phyloP scores from a whole-genome alignment of 2,797 vertebrate species.

The Notolabrus celidotus region DNA sequence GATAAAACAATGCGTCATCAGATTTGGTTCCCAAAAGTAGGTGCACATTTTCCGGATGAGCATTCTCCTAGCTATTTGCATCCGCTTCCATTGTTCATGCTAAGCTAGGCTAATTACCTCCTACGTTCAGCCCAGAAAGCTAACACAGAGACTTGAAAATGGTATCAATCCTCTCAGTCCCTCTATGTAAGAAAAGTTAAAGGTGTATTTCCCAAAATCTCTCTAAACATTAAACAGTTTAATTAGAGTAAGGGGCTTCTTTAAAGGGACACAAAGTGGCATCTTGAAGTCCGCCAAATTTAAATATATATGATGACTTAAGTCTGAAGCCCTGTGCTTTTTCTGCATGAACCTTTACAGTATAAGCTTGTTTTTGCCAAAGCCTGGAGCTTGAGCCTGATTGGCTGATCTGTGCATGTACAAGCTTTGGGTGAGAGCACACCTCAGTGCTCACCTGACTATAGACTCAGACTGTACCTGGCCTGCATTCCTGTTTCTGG shows the following conservation, averaged over 20 bases:
- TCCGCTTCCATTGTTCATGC: neutral
- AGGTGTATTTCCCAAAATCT: constrained; percentile 30
- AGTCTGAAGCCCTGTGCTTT: constrained; percentile 50
- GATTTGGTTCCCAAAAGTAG: too few species aligned
- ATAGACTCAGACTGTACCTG: constrained; percentile 55
- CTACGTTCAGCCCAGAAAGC: neutral
- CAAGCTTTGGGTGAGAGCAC: constrained; percentile 63
- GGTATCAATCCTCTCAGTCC: constrained; percentile 12
- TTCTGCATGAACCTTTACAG: constrained; percentile 80
- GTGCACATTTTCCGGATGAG: too few species aligned
- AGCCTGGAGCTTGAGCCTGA: constrained; percentile 68
- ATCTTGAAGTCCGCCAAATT: constrained; percentile 47
- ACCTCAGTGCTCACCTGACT: constrained; percentile 62
- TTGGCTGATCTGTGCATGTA: constrained; percentile 76
- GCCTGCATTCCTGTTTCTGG: constrained; percentile 57
- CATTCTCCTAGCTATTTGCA: too few species aligned
- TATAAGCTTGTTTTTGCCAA: constrained; percentile 73
- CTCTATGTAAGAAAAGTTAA: constrained; percentile 10
- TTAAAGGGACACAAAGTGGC: constrained; percentile 45
- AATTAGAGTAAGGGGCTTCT: constrained; percentile 64
- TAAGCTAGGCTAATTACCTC: constrained; percentile 18
- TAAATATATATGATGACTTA: constrained; percentile 31
- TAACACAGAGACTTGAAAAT: neutral
- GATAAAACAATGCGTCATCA: too few species aligned
- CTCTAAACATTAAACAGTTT: constrained; percentile 27